Evolutionary conservation across 2,888 invertebrate species (phyloP).

Genomic region (Fragum whitleyi): DNA sequence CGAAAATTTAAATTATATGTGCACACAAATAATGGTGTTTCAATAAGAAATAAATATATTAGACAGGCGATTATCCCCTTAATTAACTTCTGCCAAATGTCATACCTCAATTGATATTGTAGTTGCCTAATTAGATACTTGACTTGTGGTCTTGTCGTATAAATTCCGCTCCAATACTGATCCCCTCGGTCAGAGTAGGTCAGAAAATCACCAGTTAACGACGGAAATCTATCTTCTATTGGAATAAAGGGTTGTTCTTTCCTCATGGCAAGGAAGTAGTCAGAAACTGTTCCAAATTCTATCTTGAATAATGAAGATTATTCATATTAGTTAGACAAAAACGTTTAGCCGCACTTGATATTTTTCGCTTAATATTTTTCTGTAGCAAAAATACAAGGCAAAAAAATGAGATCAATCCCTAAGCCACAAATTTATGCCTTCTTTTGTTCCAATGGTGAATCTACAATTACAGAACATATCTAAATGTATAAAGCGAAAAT

Average conservation of each 20-base stretch:
- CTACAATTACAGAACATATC: too few relatives aligned
- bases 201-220: constrained; percentile 84
- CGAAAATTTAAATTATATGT: too few relatives aligned
- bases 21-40: too few relatives aligned
- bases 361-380: too few relatives aligned
- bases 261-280: constrained; percentile 79
- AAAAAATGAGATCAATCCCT: too few relatives aligned
- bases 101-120: constrained; percentile 77
- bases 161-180: constrained; percentile 85
- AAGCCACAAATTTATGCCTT: too few relatives aligned
- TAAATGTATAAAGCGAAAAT: too few relatives aligned
- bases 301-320: constrained; percentile 78
- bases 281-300: constrained; percentile 83
- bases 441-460: too few relatives aligned
- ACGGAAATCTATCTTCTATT: constrained; percentile 63
- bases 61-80: too few relatives aligned
- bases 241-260: constrained; percentile 38
- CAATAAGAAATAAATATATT: too few relatives aligned
- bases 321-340: background rate
- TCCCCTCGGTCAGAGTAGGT: constrained; percentile 84
- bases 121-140: constrained; percentile 81
- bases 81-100: too few relatives aligned
- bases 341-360: background rate
- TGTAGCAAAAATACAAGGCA: too few relatives aligned
- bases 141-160: constrained; percentile 83